Evolutionary conservation across 2,888 invertebrate species (phyloP).

Genomic region (Carabus problematicus): DNA sequence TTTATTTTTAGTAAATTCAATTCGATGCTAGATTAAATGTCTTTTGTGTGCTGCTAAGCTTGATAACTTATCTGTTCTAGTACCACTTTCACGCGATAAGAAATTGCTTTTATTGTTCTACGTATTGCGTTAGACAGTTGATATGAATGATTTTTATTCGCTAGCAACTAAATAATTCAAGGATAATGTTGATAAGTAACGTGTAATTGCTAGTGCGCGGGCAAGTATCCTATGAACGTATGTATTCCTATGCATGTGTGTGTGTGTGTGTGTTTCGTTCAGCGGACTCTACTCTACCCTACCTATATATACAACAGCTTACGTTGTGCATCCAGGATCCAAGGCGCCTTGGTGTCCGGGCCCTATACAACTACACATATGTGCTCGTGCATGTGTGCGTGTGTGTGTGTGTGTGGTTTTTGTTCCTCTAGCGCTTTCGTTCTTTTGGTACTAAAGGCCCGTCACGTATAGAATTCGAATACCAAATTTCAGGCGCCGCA

Average conservation of each 20-base stretch:
- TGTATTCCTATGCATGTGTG: background rate
- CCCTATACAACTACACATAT: constrained; percentile 22
- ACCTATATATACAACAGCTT: background rate
- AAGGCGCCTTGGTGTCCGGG: constrained; percentile 43
- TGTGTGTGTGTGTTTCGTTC: background rate
- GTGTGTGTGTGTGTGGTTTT: no score
- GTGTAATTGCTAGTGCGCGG: constrained; percentile 1
- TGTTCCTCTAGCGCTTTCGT: no score
- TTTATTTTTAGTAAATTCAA: no score
- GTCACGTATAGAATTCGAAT: constrained; percentile 47
- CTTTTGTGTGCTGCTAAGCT: no score
- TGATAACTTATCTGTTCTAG: no score
- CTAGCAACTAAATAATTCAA: background rate
- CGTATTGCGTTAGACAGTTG: no score
- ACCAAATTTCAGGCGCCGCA: constrained; percentile 47
- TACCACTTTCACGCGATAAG: no score
- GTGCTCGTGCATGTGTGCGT: no score
- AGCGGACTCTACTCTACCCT: background rate
- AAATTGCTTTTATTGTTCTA: no score
- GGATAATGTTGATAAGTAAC: no score
- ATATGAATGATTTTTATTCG: background rate
- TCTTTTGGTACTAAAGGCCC: constrained; percentile 4
- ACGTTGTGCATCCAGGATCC: constrained; percentile 24
- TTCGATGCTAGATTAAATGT: no score
- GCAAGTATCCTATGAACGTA: constrained; percentile 35